Evolutionary conservation across 2,888 invertebrate species (phyloP).

Genomic region (Trachelus tabidus): DNA sequence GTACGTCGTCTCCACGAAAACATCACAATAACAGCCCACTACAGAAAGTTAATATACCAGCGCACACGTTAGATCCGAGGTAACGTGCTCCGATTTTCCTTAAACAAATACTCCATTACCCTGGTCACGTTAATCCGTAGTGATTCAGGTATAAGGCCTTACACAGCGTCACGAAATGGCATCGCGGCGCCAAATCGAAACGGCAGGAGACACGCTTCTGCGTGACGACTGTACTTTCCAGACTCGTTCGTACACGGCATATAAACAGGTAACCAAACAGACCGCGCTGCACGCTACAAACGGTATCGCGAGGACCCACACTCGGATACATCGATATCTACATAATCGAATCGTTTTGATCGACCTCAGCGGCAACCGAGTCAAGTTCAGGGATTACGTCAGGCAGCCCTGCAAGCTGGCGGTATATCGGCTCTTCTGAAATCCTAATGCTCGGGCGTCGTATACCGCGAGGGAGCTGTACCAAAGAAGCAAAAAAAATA

Average conservation of each 20-base stretch:
- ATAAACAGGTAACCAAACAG: neutral
- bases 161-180: neutral
- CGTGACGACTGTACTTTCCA: slow-evolving; percentile 25
- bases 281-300: neutral
- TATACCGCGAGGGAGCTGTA: neutral
- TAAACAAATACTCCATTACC: neutral
- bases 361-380: neutral
- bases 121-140: neutral
- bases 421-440: neutral
- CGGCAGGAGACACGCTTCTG: slow-evolving; percentile 29
- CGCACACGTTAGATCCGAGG: neutral
- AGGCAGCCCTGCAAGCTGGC: neutral
- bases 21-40: neutral
- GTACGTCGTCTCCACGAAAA: neutral
- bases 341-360: neutral
- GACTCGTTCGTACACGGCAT: neutral
- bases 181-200: neutral
- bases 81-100: neutral
- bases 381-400: neutral
- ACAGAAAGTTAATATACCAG: neutral
- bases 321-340: neutral
- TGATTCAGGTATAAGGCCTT: neutral
- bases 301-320: neutral
- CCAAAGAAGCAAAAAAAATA: too few relatives aligned
- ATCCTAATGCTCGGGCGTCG: neutral